phyloP scores from a whole-genome alignment of 2,113 vertebrate genomes.

The Tonatia bakeri region DNA sequence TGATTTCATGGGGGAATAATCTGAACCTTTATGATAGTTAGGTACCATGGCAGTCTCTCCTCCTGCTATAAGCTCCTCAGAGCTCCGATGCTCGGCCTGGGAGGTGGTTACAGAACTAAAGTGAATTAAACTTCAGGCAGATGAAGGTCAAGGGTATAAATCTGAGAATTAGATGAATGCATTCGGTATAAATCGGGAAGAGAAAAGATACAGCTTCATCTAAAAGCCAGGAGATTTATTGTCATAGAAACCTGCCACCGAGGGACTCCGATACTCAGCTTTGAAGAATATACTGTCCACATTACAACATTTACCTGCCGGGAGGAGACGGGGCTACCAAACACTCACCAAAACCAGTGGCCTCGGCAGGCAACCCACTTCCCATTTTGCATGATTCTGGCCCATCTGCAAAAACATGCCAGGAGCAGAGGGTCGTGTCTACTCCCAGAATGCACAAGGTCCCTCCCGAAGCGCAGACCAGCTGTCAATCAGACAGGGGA shows the following conservation, averaged over 20 bases:
- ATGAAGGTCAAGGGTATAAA: neutral
- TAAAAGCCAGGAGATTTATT: constrained; percentile 30
- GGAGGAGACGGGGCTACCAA: neutral
- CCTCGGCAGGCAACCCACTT: neutral
- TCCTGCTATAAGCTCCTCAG: neutral
- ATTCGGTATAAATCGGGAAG: neutral
- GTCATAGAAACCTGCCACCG: neutral
- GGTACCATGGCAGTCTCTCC: neutral
- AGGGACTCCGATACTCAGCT: neutral
- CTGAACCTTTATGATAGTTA: neutral
- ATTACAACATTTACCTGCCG: neutral
- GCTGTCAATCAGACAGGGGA: neutral
- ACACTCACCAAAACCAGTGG: neutral
- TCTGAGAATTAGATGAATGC: neutral
- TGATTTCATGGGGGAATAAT: neutral
- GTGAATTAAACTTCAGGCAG: neutral
- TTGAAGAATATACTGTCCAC: neutral
- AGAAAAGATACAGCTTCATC: neutral
- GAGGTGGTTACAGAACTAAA: neutral
- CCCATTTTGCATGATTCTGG: neutral
- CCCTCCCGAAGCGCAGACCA: neutral
- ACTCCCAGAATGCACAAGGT: neutral
- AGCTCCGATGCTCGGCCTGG: neutral
- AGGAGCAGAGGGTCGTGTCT: too few relatives aligned
- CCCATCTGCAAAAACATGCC: neutral